Base-by-base conservation (phyloP, 1,140 invertebrate genomes). In the Aphidius gifuensis region DNA sequence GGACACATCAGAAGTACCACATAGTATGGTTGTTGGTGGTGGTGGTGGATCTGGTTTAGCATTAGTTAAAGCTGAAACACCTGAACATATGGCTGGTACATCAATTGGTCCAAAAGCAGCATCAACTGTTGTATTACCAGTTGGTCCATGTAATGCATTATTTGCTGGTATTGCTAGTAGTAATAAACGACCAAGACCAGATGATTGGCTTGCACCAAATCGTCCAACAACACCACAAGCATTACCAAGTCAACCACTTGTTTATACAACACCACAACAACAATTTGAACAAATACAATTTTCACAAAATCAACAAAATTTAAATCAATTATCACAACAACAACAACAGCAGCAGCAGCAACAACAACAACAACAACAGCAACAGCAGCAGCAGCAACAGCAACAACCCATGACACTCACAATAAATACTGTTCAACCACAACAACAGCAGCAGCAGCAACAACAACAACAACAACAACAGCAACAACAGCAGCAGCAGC, bases 181-280 rank as follows among this genome's bases (percentile, higher is more conserved):
- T 63, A 78, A 73, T 63, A 82, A 81, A 55, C 69, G 72, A 39
- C 68, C 76, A 7, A 67, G 83, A 7, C 74, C 82, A 21, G 86
- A 86, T 68, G 85, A 88, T 68, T 88, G 86, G 86, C 73, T 87
- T 54, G 79, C 84, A 43, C 83, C 85, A 4, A 81, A 83, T 46
- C 85, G 85, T 74, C 83, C 83, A 6, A 81, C 80, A 54, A 81
- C 83, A 64, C 85, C 84, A 67, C 85, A 83, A 70, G 82, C 73
- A 51, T 60, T 80, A 40, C 75, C 78, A 72, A 69, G 75, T 80
- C 80, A 75, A 68, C 85, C 79, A 74, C 85, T 81, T 67, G 82
- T 76, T 64, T 73, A 86, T 50, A 86, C 85, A 4, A 85, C 86
- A 16, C 85, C 85, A 2, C 84, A 85, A 39, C 83, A 83, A n/a